Conservation (phyloP, 2,113 vertebrate genomes). For the Pluvialis apricaria region DNA sequence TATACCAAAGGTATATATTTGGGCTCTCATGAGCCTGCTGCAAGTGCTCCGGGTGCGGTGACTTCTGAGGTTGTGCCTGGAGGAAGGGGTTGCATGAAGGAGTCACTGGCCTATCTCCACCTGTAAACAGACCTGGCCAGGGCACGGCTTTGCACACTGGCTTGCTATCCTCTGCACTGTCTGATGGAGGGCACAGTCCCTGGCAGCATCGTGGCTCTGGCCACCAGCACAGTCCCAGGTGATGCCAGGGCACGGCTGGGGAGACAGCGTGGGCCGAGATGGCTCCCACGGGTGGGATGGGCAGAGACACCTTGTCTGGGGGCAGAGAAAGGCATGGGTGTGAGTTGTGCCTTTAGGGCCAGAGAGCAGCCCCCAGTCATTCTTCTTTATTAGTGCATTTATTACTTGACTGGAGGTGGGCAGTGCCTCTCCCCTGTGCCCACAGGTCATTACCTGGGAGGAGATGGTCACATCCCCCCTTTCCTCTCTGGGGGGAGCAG, state of each 20-base stretch:
- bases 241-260: neutral
- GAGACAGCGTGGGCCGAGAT: neutral
- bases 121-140: neutral
- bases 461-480: accelerated
- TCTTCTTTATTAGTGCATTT: neutral
- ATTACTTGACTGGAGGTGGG: neutral
- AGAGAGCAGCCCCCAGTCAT: neutral
- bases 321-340: neutral
- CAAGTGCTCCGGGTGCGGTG: accelerated
- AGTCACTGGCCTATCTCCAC: neutral
- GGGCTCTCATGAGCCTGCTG: neutral
- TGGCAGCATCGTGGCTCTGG: neutral
- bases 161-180: neutral
- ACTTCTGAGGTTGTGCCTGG: neutral
- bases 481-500: neutral
- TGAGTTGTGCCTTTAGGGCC: neutral
- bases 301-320: neutral
- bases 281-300: accelerated
- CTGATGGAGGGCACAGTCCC: neutral
- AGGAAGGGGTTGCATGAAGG: neutral
- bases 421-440: neutral
- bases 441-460: neutral
- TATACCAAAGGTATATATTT: neutral
- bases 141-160: neutral
- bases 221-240: neutral